A percentile compares a stretch with the other conserved stretches of the same genome.
Conservation (phyloP, 2,113 vertebrate genomes). For the Gnathonemus echidnorhynchus region DNA sequence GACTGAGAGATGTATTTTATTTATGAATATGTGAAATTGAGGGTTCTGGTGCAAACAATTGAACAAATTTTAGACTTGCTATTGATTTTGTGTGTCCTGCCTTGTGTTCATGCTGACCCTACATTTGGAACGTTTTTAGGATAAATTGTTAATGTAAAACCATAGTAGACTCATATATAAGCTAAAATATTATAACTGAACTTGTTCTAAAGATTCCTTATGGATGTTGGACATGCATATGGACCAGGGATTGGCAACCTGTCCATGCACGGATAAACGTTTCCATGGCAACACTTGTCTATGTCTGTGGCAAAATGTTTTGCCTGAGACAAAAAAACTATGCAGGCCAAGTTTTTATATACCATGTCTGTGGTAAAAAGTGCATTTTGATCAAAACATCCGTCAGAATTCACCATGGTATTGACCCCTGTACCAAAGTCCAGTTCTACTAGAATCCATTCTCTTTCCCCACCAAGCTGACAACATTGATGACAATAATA, state of each 20-base stretch:
- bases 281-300: not conserved
- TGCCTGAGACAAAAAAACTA: not conserved
- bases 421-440: not conserved
- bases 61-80: not conserved
- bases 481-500: not conserved
- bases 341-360: not conserved
- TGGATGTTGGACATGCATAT: not conserved
- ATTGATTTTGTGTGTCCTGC: not conserved
- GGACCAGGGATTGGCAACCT: not conserved
- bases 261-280: not conserved
- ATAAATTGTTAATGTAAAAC: not conserved
- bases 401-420: not conserved
- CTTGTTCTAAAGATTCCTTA: not conserved
- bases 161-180: not conserved
- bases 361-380: not conserved
- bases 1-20: not conserved
- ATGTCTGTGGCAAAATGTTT: not conserved
- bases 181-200: not conserved
- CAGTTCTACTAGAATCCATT: not conserved
- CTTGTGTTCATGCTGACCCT: not conserved
- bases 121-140: not conserved
- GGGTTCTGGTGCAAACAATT: not conserved
- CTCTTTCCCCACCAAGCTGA: not conserved
- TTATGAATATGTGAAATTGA: not conserved
- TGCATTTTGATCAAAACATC: not conserved